These are phyloP conservation scores for Drosophila fuyamai DNA, from an alignment of 1,140 invertebrate species.

Conservation along the genomic window DNA sequence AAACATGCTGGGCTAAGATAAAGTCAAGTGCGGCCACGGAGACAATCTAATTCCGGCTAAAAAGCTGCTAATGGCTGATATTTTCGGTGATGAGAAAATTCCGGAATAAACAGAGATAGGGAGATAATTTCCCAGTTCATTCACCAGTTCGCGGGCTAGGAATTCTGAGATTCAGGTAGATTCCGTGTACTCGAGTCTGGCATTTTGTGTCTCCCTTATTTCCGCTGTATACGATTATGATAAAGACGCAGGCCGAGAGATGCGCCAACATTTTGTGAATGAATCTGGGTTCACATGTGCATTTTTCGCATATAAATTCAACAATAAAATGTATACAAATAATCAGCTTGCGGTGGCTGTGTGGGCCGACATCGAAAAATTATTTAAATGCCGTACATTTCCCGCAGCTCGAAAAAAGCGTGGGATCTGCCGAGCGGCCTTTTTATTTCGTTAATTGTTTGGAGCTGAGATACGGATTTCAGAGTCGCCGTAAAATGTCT, in stretches of 20 bases:
- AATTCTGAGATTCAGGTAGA: slow-evolving; percentile 57
- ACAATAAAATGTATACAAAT: slow-evolving; percentile 72
- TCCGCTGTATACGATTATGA: slow-evolving; percentile 75
- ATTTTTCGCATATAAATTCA: slow-evolving; percentile 80
- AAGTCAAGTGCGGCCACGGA: slow-evolving; percentile 63
- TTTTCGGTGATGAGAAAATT: slow-evolving; percentile 21
- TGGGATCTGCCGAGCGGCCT: slow-evolving; percentile 57
- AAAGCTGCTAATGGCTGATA: slow-evolving; percentile 69
- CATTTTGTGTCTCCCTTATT: slow-evolving; percentile 50
- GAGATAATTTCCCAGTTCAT: slow-evolving; percentile 51
- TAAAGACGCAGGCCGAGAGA: slow-evolving; percentile 46
- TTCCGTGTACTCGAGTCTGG: slow-evolving; percentile 41
- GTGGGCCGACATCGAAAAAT: slow-evolving; percentile 67
- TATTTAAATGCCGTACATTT: slow-evolving; percentile 76
- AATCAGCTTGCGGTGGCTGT: slow-evolving; percentile 55
- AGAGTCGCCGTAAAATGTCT: slow-evolving; percentile 46
- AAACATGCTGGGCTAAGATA: slow-evolving; percentile 61
- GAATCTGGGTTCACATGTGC: slow-evolving; percentile 35
- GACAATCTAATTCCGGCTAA: slow-evolving; percentile 68
- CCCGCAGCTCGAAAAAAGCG: slow-evolving; percentile 58
- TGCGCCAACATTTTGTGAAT: slow-evolving; percentile 62
- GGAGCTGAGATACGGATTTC: slow-evolving; percentile 39
- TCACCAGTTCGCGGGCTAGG: slow-evolving; percentile 47
- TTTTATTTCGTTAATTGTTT: slow-evolving; percentile 41
- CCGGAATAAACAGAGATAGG: slow-evolving; percentile 5